Percentiles rank a stretch among this genome's conserved stretches.
Conservation (phyloP, 2,888 invertebrate genomes). For the Thecocarcelia acutangulata region DNA sequence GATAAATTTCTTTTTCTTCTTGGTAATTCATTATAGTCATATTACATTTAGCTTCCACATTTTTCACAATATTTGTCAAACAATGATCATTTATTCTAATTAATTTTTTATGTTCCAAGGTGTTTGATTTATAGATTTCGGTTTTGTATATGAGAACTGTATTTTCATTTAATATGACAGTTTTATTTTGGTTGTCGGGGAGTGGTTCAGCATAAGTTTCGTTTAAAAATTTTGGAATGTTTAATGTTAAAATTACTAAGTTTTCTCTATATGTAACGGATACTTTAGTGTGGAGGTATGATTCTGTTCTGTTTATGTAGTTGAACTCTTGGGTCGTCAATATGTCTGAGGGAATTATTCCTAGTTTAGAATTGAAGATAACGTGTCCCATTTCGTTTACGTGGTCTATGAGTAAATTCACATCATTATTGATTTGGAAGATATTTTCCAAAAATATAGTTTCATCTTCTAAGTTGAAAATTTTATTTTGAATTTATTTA, state of each 20-base stretch:
- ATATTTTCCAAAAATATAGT: not conserved
- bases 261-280: conserved; percentile 42
- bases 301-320: not conserved
- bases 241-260: conserved; percentile 43
- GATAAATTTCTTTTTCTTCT: no score
- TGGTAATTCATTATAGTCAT: no score
- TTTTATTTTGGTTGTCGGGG: conserved; percentile 44
- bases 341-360: conserved; percentile 4
- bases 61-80: no score
- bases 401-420: not conserved
- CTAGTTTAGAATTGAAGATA: conserved; percentile 2
- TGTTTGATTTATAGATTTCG: not conserved
- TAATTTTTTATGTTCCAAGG: not conserved
- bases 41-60: no score
- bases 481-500: no score
- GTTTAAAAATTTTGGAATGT: conserved; percentile 38
- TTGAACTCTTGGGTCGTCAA: conserved; percentile 4
- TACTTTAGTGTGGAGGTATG: conserved; percentile 47
- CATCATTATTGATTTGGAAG: conserved; percentile 14
- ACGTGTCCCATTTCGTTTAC: not conserved
- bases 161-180: no score
- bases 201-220: conserved; percentile 44
- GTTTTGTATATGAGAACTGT: not conserved
- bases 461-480: conserved; percentile 14
- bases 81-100: no score